Evolutionary conservation across 2,888 invertebrate genomes (phyloP).

Genomic region (Troides aeacus): DNA sequence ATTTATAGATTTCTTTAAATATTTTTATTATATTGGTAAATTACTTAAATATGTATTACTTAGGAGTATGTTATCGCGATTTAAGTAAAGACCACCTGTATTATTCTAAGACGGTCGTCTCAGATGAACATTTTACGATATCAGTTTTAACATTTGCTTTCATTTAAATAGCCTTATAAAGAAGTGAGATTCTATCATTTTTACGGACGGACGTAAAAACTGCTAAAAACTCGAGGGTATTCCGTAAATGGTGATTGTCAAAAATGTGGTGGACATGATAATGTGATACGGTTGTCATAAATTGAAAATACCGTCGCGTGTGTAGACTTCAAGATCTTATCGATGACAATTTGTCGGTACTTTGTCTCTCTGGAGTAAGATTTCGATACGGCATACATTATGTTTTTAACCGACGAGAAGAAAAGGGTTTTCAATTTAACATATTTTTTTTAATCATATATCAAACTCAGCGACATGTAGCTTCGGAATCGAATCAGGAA

Average conservation of each 20-base stretch:
- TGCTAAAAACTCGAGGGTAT: not conserved
- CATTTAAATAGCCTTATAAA: constrained; percentile 3
- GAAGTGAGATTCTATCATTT: constrained; percentile 3
- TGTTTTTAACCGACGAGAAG: too few species aligned
- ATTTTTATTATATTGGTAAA: not conserved
- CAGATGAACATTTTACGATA: not conserved
- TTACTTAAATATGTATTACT: not conserved
- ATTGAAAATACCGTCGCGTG: not conserved
- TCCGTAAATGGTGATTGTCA: constrained; percentile 2
- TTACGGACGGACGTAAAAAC: not conserved
- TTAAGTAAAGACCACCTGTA: not conserved
- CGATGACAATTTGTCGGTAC: not conserved
- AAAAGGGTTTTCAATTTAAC: too few species aligned
- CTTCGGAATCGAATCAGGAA: too few species aligned
- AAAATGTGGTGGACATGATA: constrained; percentile 9
- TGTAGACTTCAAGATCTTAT: not conserved
- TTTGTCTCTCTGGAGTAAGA: not conserved
- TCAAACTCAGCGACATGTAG: too few species aligned
- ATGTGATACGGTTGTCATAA: constrained; percentile 2
- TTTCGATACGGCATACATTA: too few species aligned
- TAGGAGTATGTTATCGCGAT: not conserved
- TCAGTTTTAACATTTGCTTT: not conserved
- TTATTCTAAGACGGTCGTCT: not conserved
- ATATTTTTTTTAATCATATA: too few species aligned
- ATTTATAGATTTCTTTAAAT: not conserved